A percentile compares a stretch with the other conserved stretches of the same genome.
Conservation (phyloP, 2,888 invertebrate species). For the Eurois occulta region DNA sequence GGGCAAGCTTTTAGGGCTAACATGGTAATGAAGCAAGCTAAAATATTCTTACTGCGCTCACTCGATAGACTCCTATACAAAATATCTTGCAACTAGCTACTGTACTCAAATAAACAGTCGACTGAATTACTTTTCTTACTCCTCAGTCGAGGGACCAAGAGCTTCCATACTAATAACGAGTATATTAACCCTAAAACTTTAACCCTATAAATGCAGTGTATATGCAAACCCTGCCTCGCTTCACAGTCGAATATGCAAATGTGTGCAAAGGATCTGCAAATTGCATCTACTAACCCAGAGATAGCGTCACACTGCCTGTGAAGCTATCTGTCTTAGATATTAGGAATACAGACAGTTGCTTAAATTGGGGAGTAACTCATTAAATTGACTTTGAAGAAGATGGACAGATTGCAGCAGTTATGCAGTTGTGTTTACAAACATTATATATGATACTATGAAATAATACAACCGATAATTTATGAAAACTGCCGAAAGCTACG, state of each 20-base stretch:
- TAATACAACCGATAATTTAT: too few relatives aligned
- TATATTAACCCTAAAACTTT: conserved; percentile 33
- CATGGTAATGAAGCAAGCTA: neutral
- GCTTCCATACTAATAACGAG: neutral
- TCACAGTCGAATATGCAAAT: conserved; percentile 49
- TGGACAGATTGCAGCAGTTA: neutral
- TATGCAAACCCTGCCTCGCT: conserved; percentile 16
- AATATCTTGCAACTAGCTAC: neutral
- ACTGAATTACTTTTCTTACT: neutral
- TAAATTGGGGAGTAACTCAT: conserved; percentile 13
- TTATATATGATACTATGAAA: too few relatives aligned
- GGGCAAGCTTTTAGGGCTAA: neutral
- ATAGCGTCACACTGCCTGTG: conserved; percentile 21
- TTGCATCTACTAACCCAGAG: conserved; percentile 47
- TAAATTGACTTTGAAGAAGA: neutral
- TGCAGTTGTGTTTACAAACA: neutral
- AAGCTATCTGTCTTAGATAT: neutral
- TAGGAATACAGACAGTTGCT: neutral
- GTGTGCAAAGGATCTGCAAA: conserved; percentile 52
- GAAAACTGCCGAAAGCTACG: too few relatives aligned
- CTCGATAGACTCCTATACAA: neutral
- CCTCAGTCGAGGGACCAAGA: neutral
- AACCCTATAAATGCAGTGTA: conserved; percentile 18
- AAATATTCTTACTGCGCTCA: too few relatives aligned
- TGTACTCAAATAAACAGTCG: neutral